A percentile compares a stretch with the other conserved stretches of the same genome.
Evolutionary conservation across 2,888 invertebrate species (phyloP).

Genomic region (Scotopteryx bipunctaria): DNA sequence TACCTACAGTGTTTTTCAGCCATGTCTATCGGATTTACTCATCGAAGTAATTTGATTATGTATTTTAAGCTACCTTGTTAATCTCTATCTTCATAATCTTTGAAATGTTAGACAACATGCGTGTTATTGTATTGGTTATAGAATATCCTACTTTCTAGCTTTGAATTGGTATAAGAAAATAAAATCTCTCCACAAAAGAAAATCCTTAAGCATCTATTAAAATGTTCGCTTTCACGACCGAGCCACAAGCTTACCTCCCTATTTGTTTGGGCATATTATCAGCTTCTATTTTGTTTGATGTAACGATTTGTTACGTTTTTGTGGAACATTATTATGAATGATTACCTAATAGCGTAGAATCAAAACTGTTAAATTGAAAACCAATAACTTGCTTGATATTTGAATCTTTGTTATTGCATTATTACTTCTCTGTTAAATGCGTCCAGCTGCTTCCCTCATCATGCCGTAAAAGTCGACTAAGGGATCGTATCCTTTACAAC

Average conservation of each 20-base stretch:
- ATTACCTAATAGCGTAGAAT: too few species aligned
- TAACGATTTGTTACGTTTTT: neutral
- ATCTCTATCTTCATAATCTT: neutral
- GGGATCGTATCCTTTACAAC: too few species aligned
- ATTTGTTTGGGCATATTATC: neutral
- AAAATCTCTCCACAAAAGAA: conserved; percentile 3
- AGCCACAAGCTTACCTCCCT: neutral
- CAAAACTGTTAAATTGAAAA: too few species aligned
- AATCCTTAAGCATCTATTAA: neutral
- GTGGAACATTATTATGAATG: neutral
- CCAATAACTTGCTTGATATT: too few species aligned
- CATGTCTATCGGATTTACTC: too few species aligned
- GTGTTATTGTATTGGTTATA: neutral
- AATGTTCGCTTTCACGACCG: conserved; percentile 6
- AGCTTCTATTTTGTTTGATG: neutral
- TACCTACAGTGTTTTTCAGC: too few species aligned
- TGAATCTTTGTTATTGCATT: too few species aligned
- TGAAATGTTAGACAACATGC: neutral
- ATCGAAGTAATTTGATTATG: neutral
- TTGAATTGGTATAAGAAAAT: neutral
- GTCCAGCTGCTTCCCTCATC: too few species aligned
- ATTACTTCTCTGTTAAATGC: too few species aligned
- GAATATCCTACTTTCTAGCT: neutral
- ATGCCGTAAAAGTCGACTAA: too few species aligned
- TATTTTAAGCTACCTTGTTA: neutral